Evolutionary conservation across 2,113 vertebrate genomes (phyloP).

Genomic region (Pelobates fuscus): DNA sequence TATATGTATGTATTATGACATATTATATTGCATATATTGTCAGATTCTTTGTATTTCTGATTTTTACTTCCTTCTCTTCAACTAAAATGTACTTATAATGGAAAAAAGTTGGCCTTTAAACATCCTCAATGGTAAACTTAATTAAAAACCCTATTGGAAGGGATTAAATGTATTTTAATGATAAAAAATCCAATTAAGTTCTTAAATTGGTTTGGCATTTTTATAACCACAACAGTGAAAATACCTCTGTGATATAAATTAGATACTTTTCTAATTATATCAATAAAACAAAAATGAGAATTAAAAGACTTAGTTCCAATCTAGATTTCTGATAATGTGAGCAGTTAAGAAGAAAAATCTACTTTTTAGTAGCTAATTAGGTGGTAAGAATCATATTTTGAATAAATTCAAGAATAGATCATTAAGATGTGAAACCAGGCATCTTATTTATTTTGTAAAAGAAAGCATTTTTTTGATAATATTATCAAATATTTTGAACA

Average conservation of each 20-base stretch:
- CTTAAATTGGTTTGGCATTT: conserved; percentile 37
- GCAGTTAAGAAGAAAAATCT: conserved; percentile 8
- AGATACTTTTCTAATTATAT: conserved; percentile 38
- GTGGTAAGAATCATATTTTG: neutral
- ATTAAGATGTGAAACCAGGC: too few relatives aligned
- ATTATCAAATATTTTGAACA: too few relatives aligned
- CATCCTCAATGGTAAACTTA: conserved; percentile 28
- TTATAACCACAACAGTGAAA: conserved; percentile 27
- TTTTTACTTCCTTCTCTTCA: too few relatives aligned
- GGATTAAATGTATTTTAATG: conserved; percentile 45
- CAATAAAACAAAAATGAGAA: conserved; percentile 17
- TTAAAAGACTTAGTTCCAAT: conserved; percentile 8
- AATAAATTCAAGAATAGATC: neutral
- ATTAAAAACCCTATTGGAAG: conserved; percentile 38
- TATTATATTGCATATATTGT: too few relatives aligned
- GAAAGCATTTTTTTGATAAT: too few relatives aligned
- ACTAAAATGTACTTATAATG: too few relatives aligned
- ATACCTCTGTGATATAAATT: conserved; percentile 37
- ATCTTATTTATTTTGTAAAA: too few relatives aligned
- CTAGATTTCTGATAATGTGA: neutral
- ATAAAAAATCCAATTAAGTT: conserved; percentile 47
- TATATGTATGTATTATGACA: too few relatives aligned
- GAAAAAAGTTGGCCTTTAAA: conserved; percentile 14
- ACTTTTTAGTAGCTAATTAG: neutral
- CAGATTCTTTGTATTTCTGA: neutral